Base-by-base conservation (phyloP, 2,888 invertebrate species). In the Tetragonula carbonaria region DNA sequence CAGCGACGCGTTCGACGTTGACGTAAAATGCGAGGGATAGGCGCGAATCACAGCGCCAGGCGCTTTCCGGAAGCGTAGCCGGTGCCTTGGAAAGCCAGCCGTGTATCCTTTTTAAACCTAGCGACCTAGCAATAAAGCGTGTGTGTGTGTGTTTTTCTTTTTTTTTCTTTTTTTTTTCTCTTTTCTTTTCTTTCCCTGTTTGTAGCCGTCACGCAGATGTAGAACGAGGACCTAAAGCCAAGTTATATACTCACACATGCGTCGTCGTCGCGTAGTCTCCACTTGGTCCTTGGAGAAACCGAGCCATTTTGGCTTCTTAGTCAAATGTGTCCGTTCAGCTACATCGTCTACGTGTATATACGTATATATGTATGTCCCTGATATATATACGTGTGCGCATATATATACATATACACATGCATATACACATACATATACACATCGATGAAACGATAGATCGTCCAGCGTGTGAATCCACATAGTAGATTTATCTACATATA, bases 101-200 rank as follows among this genome's bases (percentile, higher is more conserved):
- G 76, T 59, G 78, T 79, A 82, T 78, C 74, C 84, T 83, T 90
- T 85, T 82, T 80, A 33, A 33, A 33, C 33, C 33, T 55, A 66
- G 86, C 87, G 82, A 74, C 38, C 81, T 86, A 89, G 89, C 90
- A 90, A 90, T 90, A 88, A 88, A 84, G 55, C 77, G 72, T 63
- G 63, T 79, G 76, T 76, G 38, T 45, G 45, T 45, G 45, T 45
- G 38, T 38, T 8, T 45, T 45, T 45, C 45, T 8, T 45, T 45
- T 45, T 45, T 45, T 45, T 45, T 45, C 8, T 45, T 8, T 8
- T 8, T 45, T 8, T 38, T 8, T 38, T 38, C 8, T 45, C 8
- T 45, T 45, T 8, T 70, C 78, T 83, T 33, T 33, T 33, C 33
- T 3, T 33, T 33, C 2, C 33, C 73, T 65, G 18, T 80, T 90